A percentile compares a stretch with the other conserved stretches of the same genome.
Evolutionary conservation across 2,113 vertebrate species (phyloP).

Genomic region (Coturnix japonica): DNA sequence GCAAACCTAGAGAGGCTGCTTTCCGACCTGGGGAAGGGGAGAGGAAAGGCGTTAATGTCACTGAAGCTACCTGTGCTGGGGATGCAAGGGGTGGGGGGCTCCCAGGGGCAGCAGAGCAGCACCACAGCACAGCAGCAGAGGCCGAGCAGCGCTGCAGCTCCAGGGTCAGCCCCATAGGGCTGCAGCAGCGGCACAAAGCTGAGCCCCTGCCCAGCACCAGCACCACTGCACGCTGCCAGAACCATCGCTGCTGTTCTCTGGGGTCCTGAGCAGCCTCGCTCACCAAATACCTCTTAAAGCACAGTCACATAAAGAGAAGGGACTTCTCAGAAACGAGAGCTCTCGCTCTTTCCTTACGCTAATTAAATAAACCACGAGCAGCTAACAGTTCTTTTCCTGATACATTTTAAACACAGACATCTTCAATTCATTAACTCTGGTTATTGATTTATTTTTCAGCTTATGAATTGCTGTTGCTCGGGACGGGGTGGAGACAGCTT

Average conservation of each 20-base stretch:
- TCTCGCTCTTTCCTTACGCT: not conserved
- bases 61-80: not conserved
- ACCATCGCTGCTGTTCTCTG: not conserved
- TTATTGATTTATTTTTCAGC: conserved; percentile 68
- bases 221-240: not conserved
- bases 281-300: not conserved
- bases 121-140: not conserved
- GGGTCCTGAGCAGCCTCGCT: not conserved
- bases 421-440: conserved; percentile 67
- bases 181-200: not conserved
- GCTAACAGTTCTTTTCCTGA: conserved; percentile 18
- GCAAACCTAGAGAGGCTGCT: conserved; percentile 88
- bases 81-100: not conserved
- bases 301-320: not conserved
- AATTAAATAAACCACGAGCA: conserved; percentile 21
- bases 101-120: rapidly evolving
- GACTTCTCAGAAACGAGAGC: conserved; percentile 15
- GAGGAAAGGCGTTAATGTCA: conserved; percentile 59
- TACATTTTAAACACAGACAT: conserved; percentile 58
- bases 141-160: not conserved
- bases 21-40: conserved; percentile 79
- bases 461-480: conserved; percentile 58
- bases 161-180: too few relatives aligned
- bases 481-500: conserved; percentile 48
- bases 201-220: not conserved